These are phyloP conservation scores for Ennomos erosarius DNA, from an alignment of 2,888 invertebrate species.

Conservation along the genomic window DNA sequence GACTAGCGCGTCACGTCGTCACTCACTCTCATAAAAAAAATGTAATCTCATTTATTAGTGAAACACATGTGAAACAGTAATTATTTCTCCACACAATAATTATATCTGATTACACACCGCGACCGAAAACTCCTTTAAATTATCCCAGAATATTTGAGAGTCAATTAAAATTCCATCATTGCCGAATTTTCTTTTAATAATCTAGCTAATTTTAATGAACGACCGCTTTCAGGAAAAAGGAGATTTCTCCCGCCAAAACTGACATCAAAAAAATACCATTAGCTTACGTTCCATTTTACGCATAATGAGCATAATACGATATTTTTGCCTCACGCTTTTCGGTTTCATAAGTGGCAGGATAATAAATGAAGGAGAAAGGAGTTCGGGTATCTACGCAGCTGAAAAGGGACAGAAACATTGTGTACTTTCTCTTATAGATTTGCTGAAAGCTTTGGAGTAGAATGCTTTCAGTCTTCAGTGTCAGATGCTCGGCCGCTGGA, in stretches of 20 bases:
- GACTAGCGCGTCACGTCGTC: no score
- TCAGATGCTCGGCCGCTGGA: constrained; percentile 33
- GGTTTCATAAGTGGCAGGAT: constrained; percentile 59
- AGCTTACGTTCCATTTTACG: constrained; percentile 50
- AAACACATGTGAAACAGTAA: no score
- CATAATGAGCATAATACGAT: constrained; percentile 39
- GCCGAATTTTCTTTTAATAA: no score
- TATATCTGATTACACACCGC: no score
- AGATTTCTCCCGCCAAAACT: not conserved
- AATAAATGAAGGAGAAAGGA: constrained; percentile 56
- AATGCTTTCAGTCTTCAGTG: constrained; percentile 43
- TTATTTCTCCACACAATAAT: no score
- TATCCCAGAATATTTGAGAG: no score
- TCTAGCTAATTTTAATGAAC: no score
- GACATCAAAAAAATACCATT: constrained; percentile 8
- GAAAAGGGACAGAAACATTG: constrained; percentile 56
- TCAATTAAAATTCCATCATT: no score
- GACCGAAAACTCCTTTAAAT: no score
- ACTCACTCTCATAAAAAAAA: no score
- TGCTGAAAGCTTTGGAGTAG: constrained; percentile 66
- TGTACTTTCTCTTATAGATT: constrained; percentile 80
- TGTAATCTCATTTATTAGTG: no score
- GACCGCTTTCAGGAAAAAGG: no score
- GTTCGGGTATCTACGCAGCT: constrained; percentile 32
- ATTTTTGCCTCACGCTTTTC: constrained; percentile 53